These are phyloP conservation scores for Sakesphorus luctuosus DNA, from an alignment of 2,113 vertebrate species.

Conservation along the genomic window DNA sequence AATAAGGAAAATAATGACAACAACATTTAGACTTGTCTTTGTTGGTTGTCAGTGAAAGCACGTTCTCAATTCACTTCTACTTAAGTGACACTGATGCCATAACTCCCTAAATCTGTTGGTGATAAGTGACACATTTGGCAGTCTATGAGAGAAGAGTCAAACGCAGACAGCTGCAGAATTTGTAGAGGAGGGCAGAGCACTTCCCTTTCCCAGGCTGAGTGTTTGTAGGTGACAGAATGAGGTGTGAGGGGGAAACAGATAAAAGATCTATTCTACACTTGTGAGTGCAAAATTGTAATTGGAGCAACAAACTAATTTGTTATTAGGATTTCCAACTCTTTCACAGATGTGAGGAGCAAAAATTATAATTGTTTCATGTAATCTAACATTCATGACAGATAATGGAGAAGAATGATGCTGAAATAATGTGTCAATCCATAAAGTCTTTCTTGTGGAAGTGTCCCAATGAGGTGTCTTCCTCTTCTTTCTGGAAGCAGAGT, in stretches of 20 bases:
- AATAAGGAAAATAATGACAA: neutral
- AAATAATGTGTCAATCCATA: neutral
- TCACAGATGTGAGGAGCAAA: fast-evolving
- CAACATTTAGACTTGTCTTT: neutral
- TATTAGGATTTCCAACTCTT: neutral
- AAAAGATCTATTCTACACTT: neutral
- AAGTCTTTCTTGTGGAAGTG: neutral
- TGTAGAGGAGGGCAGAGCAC: neutral
- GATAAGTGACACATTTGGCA: neutral
- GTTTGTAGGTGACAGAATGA: neutral
- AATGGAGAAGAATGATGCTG: neutral
- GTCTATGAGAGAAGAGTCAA: neutral
- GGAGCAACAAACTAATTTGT: neutral
- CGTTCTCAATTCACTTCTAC: neutral
- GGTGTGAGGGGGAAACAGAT: neutral
- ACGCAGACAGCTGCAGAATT: neutral
- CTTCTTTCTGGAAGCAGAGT: neutral
- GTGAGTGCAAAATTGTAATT: neutral
- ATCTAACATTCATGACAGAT: neutral
- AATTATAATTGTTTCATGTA: neutral
- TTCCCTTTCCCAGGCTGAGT: neutral
- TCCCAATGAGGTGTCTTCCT: neutral
- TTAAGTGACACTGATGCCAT: neutral
- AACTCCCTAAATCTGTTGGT: neutral
- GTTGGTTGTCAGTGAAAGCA: neutral